Percentiles rank a stretch among this genome's conserved stretches.
Evolutionary conservation across 2,113 vertebrate genomes (phyloP).

Genomic region (Tinamus guttatus): DNA sequence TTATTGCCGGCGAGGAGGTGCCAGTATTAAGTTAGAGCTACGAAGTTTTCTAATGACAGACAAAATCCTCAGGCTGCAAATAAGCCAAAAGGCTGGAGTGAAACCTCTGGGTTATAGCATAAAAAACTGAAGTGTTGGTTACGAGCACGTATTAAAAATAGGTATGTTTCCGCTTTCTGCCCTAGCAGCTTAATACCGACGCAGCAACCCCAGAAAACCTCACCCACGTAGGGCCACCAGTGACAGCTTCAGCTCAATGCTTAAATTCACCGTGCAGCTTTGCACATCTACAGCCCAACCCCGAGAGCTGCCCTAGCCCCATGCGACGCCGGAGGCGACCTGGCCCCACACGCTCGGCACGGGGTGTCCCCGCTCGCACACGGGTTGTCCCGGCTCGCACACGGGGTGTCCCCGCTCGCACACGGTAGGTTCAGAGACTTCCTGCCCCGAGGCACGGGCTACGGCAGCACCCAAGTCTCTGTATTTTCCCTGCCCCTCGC

Average conservation of each 20-base stretch:
- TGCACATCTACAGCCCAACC: background rate
- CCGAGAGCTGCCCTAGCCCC: too few relatives aligned
- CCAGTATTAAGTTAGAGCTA: background rate
- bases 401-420: background rate
- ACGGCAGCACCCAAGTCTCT: background rate
- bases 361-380: too few relatives aligned
- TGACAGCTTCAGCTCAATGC: accelerated
- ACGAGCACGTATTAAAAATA: background rate
- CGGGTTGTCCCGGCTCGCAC: too few relatives aligned
- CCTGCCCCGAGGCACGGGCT: slow-evolving; percentile 26
- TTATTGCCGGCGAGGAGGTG: background rate
- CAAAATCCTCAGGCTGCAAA: background rate
- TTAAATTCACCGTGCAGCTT: background rate
- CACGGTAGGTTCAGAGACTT: slow-evolving; percentile 2
- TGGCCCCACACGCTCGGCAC: background rate
- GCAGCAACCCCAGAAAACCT: background rate
- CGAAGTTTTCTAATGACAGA: background rate
- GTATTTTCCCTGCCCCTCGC: background rate
- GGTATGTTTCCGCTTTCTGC: accelerated
- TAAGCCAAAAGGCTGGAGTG: background rate
- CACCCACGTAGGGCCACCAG: background rate
- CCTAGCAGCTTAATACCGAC: background rate
- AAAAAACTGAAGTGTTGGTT: background rate
- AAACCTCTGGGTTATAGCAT: background rate
- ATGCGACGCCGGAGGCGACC: background rate